Evolutionary conservation across 1,140 invertebrate genomes (phyloP), one percentile per base, ranked within the genome.

Genomic region (Triops longicaudatus): DNA sequence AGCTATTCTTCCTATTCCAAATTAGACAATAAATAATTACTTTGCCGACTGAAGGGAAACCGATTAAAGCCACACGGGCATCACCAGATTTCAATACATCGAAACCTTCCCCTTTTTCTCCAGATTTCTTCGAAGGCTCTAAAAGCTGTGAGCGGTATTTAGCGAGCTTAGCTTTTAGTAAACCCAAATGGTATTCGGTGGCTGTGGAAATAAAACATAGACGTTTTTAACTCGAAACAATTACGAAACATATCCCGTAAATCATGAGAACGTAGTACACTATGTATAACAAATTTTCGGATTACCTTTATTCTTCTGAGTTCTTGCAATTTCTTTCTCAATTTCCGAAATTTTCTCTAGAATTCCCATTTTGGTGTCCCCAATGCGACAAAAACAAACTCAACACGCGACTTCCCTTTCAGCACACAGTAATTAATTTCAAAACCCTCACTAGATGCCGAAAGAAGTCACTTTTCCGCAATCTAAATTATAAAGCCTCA

Each of bases 31-130:
- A 63, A 74, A 43, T 43, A 79, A 84, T 82, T 83, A 92, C 90
- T 85, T 97, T 97, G 86, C 95, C 95, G 50, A 97, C 95, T 50
- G 94, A 96, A 17, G 97, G 97, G 84, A 99, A 99, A 77, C 97
- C 97, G 82, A 99, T 99, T 5, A 99, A 87, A 22, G 98, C 97
- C 17, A 99, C 96, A 83, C 98, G 88, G 6, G 98, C 98, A 92
- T 99, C 98, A 72, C 98, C 98, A 81, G 95, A 98, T 86, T 99
- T 99, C 80, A 99, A 88, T 14, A 99, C 98, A 91, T 99, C 98
- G 86, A 99, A 99, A 11, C 98, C 98, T 87, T 99, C 98, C 17
- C 98, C 98, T 84, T 98, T 99, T 81, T 97, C 95, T 43, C 93
- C 92, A 44, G 85, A 86, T 82, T 96, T 94, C 84, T 98, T 99